phyloP scores from a whole-genome alignment of 2,888 invertebrate species.

The Phorcus lineatus region DNA sequence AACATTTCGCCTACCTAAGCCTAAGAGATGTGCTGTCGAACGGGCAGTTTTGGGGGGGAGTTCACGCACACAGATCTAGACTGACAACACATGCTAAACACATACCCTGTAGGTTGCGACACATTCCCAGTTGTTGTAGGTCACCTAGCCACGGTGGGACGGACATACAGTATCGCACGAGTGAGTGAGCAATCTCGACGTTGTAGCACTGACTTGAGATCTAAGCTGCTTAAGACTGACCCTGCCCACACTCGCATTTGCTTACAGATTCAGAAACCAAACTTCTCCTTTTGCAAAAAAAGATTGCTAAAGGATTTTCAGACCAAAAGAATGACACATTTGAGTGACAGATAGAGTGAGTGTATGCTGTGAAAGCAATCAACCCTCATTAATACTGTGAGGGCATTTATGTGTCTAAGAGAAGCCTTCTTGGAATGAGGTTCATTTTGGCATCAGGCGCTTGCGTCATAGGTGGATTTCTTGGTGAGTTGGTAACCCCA shows the following conservation, averaged over 20 bases:
- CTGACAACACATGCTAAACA: not conserved
- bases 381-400: slow-evolving; percentile 46
- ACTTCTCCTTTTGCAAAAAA: not conserved
- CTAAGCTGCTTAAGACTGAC: not conserved
- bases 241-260: not conserved
- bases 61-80: not conserved
- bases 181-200: not conserved
- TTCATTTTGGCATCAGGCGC: slow-evolving; percentile 28
- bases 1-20: not conserved
- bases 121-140: no score
- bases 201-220: not conserved
- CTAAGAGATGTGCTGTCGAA: not conserved
- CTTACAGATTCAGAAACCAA: not conserved
- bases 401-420: slow-evolving; percentile 30
- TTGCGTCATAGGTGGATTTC: not conserved
- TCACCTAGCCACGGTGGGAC: no score
- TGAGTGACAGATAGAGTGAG: not conserved
- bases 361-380: not conserved
- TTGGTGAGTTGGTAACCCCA: not conserved
- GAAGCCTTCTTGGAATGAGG: not conserved
- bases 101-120: not conserved
- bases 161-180: no score
- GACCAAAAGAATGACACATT: not conserved
- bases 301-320: not conserved
- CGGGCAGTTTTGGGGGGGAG: no score